A percentile compares a stretch with the other conserved stretches of the same genome.
phyloP scores from a whole-genome alignment of 2,113 vertebrate genomes.

The Oreochromis spilurus region DNA sequence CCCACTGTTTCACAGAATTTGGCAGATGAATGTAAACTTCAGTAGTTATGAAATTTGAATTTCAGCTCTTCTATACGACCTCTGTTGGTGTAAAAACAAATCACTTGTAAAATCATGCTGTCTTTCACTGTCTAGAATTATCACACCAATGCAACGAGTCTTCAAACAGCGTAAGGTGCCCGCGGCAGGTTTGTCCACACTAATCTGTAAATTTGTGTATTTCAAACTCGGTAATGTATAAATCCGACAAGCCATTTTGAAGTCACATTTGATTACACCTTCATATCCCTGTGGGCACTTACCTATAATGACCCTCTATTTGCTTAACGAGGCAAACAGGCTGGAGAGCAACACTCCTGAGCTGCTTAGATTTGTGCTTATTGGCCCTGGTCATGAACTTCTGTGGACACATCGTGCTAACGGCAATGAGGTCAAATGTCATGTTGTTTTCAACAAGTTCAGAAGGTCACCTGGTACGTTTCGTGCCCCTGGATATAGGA shows the following conservation, averaged over 20 bases:
- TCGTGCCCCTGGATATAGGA: conserved; percentile 45
- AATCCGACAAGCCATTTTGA: background rate
- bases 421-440: conserved; percentile 57
- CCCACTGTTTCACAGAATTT: background rate
- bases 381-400: conserved; percentile 60
- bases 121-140: background rate
- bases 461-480: conserved; percentile 56
- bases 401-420: conserved; percentile 29
- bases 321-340: background rate
- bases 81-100: background rate
- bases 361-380: background rate
- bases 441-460: conserved; percentile 58
- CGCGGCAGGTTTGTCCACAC: background rate
- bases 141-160: background rate
- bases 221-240: background rate
- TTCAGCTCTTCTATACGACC: background rate
- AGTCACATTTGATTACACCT: background rate
- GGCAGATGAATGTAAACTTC: background rate
- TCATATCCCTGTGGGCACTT: background rate
- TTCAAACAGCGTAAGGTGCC: background rate
- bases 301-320: background rate
- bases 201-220: background rate
- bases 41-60: background rate
- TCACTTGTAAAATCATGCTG: background rate
- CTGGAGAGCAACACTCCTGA: background rate